These are phyloP conservation scores for Smithornis capensis DNA, from an alignment of 2,113 vertebrate species.

Conservation along the genomic window DNA sequence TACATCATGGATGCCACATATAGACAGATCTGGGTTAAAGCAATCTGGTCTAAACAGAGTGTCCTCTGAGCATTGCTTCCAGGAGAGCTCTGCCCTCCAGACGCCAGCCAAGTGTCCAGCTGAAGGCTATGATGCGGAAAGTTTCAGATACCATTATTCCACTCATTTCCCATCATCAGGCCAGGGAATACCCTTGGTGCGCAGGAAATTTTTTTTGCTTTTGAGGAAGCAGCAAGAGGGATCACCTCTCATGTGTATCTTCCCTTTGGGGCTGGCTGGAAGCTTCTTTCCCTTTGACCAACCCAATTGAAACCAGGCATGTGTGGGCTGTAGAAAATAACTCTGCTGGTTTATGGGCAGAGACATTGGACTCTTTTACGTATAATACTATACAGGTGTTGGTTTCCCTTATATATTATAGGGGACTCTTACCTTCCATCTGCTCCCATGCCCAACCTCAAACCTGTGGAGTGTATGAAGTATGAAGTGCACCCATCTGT, in stretches of 20 bases:
- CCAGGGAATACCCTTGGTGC: neutral
- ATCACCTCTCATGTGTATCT: neutral
- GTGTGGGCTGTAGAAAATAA: neutral
- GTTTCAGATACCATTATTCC: neutral
- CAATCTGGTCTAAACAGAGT: neutral
- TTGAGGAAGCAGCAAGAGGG: neutral
- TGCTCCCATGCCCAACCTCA: fast-evolving
- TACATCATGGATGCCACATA: neutral
- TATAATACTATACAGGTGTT: fast-evolving
- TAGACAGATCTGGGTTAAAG: conserved; percentile 56
- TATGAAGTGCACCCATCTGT: fast-evolving
- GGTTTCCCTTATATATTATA: fast-evolving
- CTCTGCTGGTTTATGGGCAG: neutral
- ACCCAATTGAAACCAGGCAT: neutral
- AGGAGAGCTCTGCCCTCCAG: neutral
- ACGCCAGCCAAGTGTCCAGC: neutral
- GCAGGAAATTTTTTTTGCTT: neutral
- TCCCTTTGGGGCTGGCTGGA: neutral
- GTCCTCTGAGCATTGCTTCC: neutral
- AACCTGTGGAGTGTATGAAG: fast-evolving
- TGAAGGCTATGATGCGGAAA: fast-evolving
- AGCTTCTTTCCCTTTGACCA: neutral
- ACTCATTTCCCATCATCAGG: neutral
- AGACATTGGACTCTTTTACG: neutral
- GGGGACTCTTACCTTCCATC: neutral